Evolutionary conservation across 37 sponge, comb jelly and placozoan genomes (phyloP), one percentile per base, ranked within the genome.

Genomic region (Eunapius fragilis): DNA sequence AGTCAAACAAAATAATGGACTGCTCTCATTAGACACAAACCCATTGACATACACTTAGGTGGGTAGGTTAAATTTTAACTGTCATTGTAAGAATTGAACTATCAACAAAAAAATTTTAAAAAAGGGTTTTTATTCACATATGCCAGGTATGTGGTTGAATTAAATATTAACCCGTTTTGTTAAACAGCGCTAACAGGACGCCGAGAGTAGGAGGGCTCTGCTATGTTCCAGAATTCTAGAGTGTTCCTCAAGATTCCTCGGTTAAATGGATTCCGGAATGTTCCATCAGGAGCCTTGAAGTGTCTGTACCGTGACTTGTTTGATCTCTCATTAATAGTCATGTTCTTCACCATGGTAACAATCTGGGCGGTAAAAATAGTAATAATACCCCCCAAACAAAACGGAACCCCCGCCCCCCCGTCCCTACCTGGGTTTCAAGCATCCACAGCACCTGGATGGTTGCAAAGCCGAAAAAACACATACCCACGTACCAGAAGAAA

Each of bases 261-360:
- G 74, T 86, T 84, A 77, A 94, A 97, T 0, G 97, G 97, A 45
- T 97, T 97, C 10, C 84, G 72, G 73, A 71, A 95, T 3, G 26
- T 80, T 2, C 97, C 97, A 17, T 90, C 77, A 4, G 74, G 41
- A 0, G 73, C 80, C 71, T 74, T 85, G 87, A 97, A 93, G 70
- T 91, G 91, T 27, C 87, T 74, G 83, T 94, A 97, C 25, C 93
- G 93, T 7, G 67, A 49, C 72, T 83, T 89, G 78, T 90, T 88
- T 5, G 87, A 81, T 70, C 87, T 82, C 79, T 97, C 97, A 68
- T 93, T 90, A 5, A 93, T 95, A 4, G 97, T 95, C 76, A 97
- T 14, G 72, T 95, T 95, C 13, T 31, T 50, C 19, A 88, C 69
- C 33, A 89, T 84, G 41, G 89, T 76, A 68, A 74, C 28, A 17